These are phyloP conservation scores for Cliona cf. orientalis DNA, from an alignment of 37 sponge, comb jelly and placozoan genomes.

Conservation along the genomic window DNA sequence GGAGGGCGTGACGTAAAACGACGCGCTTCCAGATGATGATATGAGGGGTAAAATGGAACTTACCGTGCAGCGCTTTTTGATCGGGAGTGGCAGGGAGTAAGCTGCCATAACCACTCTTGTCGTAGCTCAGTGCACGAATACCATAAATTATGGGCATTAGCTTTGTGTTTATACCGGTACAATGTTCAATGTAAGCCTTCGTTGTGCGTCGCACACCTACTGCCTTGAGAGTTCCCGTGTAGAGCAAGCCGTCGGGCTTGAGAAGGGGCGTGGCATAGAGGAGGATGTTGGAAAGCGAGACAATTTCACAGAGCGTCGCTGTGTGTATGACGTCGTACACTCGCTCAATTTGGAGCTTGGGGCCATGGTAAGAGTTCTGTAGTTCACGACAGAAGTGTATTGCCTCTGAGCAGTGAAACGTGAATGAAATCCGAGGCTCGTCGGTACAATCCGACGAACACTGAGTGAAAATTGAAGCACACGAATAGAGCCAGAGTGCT, in stretches of 20 bases:
- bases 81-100: not conserved
- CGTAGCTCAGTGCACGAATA: slow-evolving; percentile 34
- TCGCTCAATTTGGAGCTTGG: not conserved
- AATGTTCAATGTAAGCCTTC: slow-evolving; percentile 2
- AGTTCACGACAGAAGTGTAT: slow-evolving; percentile 19
- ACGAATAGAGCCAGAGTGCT: slow-evolving; percentile 20
- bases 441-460: too few relatives aligned
- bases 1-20: too few relatives aligned
- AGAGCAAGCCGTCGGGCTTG: slow-evolving; percentile 12
- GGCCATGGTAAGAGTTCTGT: not conserved
- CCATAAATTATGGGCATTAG: slow-evolving; percentile 37
- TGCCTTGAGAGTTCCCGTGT: slow-evolving; percentile 19
- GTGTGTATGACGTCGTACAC: slow-evolving; percentile 36
- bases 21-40: slow-evolving; percentile 25
- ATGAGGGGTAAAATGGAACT: too few relatives aligned
- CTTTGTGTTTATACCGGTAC: slow-evolving; percentile 20
- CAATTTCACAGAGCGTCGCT: slow-evolving; percentile 45
- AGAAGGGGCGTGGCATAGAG: slow-evolving; percentile 28
- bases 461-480: not conserved
- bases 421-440: slow-evolving; percentile 1
- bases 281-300: slow-evolving; percentile 27
- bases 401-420: slow-evolving; percentile 22
- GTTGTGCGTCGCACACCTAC: not conserved
- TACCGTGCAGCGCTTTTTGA: not conserved
- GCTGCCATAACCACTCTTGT: not conserved